phyloP scores from a whole-genome alignment of 2,888 invertebrate species.

The Acrobasis suavella region DNA sequence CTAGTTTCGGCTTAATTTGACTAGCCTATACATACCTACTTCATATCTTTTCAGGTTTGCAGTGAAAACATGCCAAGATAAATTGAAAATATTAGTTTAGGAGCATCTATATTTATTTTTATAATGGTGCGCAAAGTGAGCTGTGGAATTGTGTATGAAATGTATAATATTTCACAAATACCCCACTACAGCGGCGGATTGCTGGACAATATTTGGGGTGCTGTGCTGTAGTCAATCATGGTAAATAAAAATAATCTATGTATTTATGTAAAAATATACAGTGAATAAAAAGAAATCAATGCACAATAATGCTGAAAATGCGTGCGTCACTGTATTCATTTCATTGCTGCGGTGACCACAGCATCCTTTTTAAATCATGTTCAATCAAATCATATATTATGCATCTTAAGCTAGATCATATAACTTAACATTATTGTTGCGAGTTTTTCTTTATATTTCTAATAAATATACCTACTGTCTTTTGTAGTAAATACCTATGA shows the following conservation, averaged over 20 bases:
- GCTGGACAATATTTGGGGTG: conserved; percentile 74
- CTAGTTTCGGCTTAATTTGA: too few species aligned
- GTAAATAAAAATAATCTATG: conserved; percentile 58
- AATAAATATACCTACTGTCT: background rate
- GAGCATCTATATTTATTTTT: conserved; percentile 81
- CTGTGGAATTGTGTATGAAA: conserved; percentile 79
- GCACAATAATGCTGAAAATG: conserved; percentile 63
- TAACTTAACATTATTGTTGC: conserved; percentile 22
- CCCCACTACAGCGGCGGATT: conserved; percentile 61
- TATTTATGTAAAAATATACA: conserved; percentile 54
- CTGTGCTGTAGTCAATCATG: conserved; percentile 78
- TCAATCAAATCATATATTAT: conserved; percentile 13
- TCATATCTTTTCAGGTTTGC: conserved; percentile 66
- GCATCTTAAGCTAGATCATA: conserved; percentile 30
- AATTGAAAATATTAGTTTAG: conserved; percentile 68
- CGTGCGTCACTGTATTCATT: conserved; percentile 56
- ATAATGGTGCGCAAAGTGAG: conserved; percentile 81
- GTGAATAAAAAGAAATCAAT: conserved; percentile 61
- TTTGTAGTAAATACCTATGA: background rate
- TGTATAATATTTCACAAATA: conserved; percentile 65
- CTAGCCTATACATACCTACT: too few species aligned
- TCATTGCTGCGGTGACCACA: conserved; percentile 25
- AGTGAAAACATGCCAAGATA: conserved; percentile 82
- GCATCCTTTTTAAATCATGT: conserved; percentile 17
- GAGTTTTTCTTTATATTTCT: conserved; percentile 23